phyloP scores from a whole-genome alignment of 1,140 invertebrate species.

The Carposina sasakii region DNA sequence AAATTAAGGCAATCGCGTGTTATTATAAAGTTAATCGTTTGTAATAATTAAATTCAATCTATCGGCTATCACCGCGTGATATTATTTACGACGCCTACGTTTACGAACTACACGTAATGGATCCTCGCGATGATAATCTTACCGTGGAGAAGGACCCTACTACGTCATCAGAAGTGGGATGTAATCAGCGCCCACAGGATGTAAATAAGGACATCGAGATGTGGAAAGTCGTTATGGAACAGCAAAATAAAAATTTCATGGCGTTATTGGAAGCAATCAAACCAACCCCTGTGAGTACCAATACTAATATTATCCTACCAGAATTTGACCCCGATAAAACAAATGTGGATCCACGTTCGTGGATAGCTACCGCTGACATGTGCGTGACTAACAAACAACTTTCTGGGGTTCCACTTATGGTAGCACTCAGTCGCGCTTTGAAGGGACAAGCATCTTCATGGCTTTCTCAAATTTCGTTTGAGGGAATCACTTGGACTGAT shows the following conservation, averaged over 20 bases:
- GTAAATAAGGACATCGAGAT: background rate
- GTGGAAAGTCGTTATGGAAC: background rate
- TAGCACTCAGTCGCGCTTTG: conserved; percentile 1
- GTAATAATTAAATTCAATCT: no score
- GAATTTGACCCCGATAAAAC: background rate
- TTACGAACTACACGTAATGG: no score
- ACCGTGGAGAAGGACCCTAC: no score
- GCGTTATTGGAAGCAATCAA: background rate
- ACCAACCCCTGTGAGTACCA: background rate
- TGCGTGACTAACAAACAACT: background rate
- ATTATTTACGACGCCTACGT: no score
- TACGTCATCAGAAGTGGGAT: no score
- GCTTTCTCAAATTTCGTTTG: conserved; percentile 1
- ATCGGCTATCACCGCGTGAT: no score
- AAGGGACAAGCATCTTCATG: conserved; percentile 5
- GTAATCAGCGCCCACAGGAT: background rate
- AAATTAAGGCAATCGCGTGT: no score
- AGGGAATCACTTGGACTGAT: background rate
- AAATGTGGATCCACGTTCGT: background rate
- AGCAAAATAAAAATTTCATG: background rate
- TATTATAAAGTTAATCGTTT: no score
- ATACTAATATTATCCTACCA: background rate
- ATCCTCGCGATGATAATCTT: no score
- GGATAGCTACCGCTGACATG: background rate
- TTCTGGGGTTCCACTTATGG: background rate